phyloP scores from a whole-genome alignment of 2,113 vertebrate genomes.

The Seriola quinqueradiata region DNA sequence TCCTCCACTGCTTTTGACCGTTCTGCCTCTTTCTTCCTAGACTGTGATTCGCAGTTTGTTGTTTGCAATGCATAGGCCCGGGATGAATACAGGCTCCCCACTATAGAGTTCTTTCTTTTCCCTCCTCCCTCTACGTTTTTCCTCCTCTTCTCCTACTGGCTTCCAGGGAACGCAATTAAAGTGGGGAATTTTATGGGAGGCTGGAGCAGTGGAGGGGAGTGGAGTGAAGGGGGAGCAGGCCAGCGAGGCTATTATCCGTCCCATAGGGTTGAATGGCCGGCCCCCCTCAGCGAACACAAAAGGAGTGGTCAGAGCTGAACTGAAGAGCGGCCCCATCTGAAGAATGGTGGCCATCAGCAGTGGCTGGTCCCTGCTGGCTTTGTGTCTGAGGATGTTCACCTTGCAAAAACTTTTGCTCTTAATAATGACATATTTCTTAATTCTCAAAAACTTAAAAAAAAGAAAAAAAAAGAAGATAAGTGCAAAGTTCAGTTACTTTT shows the following conservation, averaged over 20 bases:
- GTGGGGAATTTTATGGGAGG: conserved; percentile 73
- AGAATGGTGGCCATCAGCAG: conserved; percentile 69
- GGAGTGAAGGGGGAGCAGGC: conserved; percentile 61
- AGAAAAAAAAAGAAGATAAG: neutral
- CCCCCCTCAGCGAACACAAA: conserved; percentile 77
- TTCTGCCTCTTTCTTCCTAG: conserved; percentile 78
- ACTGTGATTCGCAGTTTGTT: conserved; percentile 81
- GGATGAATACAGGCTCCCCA: conserved; percentile 80
- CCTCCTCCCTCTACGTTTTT: conserved; percentile 66
- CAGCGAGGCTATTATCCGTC: conserved; percentile 80
- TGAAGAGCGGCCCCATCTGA: conserved; percentile 73
- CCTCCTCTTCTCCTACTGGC: conserved; percentile 73
- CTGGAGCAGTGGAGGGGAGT: conserved; percentile 61
- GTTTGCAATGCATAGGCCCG: conserved; percentile 82
- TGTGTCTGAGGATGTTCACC: conserved; percentile 47
- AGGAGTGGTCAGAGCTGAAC: conserved; percentile 75
- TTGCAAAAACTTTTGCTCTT: conserved; percentile 38
- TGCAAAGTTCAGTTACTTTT: neutral
- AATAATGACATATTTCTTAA: conserved; percentile 33
- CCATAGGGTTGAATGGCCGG: conserved; percentile 78
- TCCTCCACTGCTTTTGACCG: conserved; percentile 85
- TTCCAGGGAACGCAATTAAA: conserved; percentile 79
- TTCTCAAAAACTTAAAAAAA: conserved; percentile 8
- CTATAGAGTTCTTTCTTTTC: conserved; percentile 68
- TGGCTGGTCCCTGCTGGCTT: conserved; percentile 51